These are phyloP conservation scores for Horisme vitalbata DNA, from an alignment of 2,888 invertebrate genomes.

Conservation along the genomic window DNA sequence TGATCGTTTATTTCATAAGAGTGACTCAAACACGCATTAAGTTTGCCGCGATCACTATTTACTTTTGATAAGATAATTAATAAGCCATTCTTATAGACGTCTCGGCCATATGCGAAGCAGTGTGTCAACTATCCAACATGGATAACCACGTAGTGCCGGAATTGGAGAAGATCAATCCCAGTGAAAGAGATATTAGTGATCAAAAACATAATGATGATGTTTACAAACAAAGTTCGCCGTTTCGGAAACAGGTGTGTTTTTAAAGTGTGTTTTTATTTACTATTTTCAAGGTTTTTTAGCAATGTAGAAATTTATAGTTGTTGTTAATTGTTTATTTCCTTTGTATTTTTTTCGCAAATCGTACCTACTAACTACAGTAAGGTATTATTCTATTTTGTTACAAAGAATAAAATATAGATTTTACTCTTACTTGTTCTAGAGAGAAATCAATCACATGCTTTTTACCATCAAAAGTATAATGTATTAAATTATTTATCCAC, in stretches of 20 bases:
- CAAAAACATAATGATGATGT: slow-evolving; percentile 44
- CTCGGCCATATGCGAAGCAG: slow-evolving; percentile 46
- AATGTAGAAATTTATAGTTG: no score
- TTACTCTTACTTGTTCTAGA: no score
- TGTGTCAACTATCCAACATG: slow-evolving; percentile 52
- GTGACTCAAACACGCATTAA: neutral
- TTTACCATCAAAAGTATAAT: no score
- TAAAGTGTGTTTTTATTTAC: slow-evolving; percentile 4
- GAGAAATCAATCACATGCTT: no score
- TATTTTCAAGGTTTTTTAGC: no score
- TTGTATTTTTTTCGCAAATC: no score
- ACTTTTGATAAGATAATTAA: slow-evolving; percentile 44
- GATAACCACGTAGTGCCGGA: slow-evolving; percentile 54
- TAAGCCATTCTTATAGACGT: slow-evolving; percentile 24
- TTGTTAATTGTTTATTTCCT: no score
- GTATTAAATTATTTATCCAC: no score
- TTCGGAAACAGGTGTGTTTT: slow-evolving; percentile 68
- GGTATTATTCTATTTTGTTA: no score
- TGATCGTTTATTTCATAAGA: no score
- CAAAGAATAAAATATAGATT: no score
- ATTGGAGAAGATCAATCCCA: slow-evolving; percentile 62
- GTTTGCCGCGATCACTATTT: slow-evolving; percentile 16
- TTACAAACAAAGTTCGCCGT: slow-evolving; percentile 44
- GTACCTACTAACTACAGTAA: no score
- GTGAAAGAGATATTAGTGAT: slow-evolving; percentile 50